Evolutionary conservation across 2,888 invertebrate species (phyloP).

Genomic region (Alitta virens): DNA sequence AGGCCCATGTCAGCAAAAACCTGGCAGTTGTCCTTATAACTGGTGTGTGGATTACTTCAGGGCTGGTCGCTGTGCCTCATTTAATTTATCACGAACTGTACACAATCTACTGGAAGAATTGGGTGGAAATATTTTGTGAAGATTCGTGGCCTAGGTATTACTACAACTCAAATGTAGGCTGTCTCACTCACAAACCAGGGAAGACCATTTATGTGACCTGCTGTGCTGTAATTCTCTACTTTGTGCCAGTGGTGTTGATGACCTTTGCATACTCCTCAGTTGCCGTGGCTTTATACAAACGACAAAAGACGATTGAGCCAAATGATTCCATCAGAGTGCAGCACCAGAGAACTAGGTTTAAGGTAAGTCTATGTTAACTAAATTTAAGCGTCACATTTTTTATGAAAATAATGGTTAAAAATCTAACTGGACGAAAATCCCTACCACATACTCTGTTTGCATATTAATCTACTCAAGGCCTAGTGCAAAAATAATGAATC

Average conservation of each 20-base stretch:
- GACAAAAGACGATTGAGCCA: not conserved
- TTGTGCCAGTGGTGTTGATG: slow-evolving; percentile 45
- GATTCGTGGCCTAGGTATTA: slow-evolving; percentile 38
- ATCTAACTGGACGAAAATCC: too few species aligned
- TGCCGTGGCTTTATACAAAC: not conserved
- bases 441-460: too few species aligned
- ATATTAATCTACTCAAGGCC: too few species aligned
- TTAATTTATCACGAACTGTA: not conserved
- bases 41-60: slow-evolving; percentile 35
- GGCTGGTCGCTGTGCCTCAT: slow-evolving; percentile 34
- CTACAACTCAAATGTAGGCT: not conserved
- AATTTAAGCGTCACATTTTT: too few species aligned
- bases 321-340: not conserved
- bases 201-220: slow-evolving; percentile 36
- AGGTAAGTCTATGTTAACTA: too few species aligned
- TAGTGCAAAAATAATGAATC: too few species aligned
- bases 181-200: slow-evolving; percentile 8
- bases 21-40: slow-evolving; percentile 29
- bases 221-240: slow-evolving; percentile 41
- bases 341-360: not conserved
- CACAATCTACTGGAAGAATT: slow-evolving; percentile 32
- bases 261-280: slow-evolving; percentile 37
- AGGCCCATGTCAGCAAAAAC: slow-evolving; percentile 30
- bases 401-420: too few species aligned
- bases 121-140: slow-evolving; percentile 39